Conservation (phyloP, 2,888 invertebrate genomes). For the Trichopoda pennipes region DNA sequence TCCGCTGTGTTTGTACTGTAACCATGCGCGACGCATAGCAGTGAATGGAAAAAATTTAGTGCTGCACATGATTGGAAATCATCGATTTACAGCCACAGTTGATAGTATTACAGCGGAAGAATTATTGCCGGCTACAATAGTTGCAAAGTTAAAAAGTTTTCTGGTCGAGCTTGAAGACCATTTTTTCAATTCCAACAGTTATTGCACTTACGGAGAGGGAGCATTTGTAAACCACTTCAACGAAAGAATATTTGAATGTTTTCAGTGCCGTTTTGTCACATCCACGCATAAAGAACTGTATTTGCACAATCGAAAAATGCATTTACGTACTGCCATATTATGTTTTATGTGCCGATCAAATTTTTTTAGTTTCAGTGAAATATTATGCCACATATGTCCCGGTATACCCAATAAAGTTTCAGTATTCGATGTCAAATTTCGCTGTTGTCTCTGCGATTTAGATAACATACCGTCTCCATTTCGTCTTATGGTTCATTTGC, state of each 20-base stretch:
- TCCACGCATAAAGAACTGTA: constrained; percentile 91
- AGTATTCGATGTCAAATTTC: constrained; percentile 85
- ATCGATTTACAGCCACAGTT: constrained; percentile 89
- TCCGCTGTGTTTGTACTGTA: constrained; percentile 90
- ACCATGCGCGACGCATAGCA: constrained; percentile 91
- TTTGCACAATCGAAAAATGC: constrained; percentile 92
- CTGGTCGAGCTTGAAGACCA: constrained; percentile 83
- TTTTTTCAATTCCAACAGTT: constrained; percentile 88
- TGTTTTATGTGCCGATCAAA: constrained; percentile 94
- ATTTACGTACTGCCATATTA: constrained; percentile 89
- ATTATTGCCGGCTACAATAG: constrained; percentile 86
- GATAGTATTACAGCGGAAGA: constrained; percentile 90
- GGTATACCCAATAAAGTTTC: constrained; percentile 83
- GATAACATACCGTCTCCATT: constrained; percentile 92
- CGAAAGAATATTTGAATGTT: constrained; percentile 90
- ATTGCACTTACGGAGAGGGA: constrained; percentile 84
- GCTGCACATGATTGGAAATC: constrained; percentile 89
- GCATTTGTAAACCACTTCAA: constrained; percentile 76
- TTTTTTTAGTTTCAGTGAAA: constrained; percentile 93
- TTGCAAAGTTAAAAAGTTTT: constrained; percentile 84
- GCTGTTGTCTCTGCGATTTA: constrained; percentile 90
- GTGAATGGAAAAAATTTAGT: constrained; percentile 91
- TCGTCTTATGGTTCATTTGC: constrained; percentile 92
- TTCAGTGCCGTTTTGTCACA: constrained; percentile 91
- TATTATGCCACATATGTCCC: constrained; percentile 92